Evolutionary conservation across 2,888 invertebrate species (phyloP).

Genomic region (Disparrhopalites patrizii): DNA sequence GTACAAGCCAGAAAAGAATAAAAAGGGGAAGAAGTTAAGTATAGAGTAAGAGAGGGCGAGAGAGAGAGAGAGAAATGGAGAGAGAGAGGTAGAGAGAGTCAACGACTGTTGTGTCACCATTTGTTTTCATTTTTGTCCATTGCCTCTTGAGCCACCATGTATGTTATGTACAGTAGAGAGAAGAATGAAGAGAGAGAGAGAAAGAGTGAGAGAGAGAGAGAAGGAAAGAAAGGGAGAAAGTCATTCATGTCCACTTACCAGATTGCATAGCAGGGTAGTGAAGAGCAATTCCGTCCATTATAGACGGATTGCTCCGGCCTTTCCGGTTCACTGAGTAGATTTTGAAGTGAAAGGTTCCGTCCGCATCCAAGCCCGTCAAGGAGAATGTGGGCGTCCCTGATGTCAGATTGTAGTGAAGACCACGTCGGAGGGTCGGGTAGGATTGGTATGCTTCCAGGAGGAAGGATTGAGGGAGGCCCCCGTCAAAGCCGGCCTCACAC

Average conservation of each 20-base stretch:
- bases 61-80: background rate
- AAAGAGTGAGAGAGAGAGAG: too few species aligned
- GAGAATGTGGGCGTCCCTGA: slow-evolving; percentile 67
- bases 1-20: too few species aligned
- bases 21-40: slow-evolving; percentile 3
- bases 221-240: slow-evolving; percentile 15
- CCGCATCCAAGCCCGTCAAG: slow-evolving; percentile 72
- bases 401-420: slow-evolving; percentile 59
- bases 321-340: slow-evolving; percentile 78
- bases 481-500: slow-evolving; percentile 81
- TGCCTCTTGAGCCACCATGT: slow-evolving; percentile 13
- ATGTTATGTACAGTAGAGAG: background rate
- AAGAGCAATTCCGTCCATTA: slow-evolving; percentile 72
- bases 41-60: background rate
- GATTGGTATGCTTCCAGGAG: slow-evolving; percentile 69
- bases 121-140: slow-evolving; percentile 47
- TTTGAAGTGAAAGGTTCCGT: slow-evolving; percentile 70
- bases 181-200: too few species aligned
- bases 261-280: slow-evolving; percentile 61
- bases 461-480: slow-evolving; percentile 81
- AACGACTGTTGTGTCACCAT: slow-evolving; percentile 47
- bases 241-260: slow-evolving; percentile 42
- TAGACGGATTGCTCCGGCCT: slow-evolving; percentile 68
- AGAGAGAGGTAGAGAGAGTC: slow-evolving; percentile 8
- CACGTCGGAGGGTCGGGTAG: slow-evolving; percentile 40